Evolutionary conservation across 2,113 vertebrate species (phyloP).

Genomic region (Callorhinus ursinus): DNA sequence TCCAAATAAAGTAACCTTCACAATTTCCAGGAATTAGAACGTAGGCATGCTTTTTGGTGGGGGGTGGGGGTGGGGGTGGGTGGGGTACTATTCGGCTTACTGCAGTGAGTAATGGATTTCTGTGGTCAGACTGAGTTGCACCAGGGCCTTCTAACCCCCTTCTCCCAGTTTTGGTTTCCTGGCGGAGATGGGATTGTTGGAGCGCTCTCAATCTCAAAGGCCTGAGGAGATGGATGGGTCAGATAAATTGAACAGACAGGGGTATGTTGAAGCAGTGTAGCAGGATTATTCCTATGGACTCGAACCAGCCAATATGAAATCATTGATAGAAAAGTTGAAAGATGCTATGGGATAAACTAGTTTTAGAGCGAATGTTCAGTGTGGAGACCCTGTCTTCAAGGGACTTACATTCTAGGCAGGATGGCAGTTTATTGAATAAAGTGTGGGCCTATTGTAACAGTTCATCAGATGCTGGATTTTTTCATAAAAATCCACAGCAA

Average conservation of each 20-base stretch:
- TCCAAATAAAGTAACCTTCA: background rate
- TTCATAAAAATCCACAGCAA: background rate
- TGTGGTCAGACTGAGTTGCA: background rate
- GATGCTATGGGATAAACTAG: background rate
- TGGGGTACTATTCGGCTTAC: background rate
- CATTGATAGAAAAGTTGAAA: background rate
- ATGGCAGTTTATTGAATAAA: slow-evolving; percentile 13
- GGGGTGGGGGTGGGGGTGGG: background rate
- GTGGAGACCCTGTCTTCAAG: background rate
- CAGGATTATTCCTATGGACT: background rate
- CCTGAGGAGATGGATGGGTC: background rate
- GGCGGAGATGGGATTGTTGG: background rate
- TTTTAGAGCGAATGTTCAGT: slow-evolving; percentile 2
- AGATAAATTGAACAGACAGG: background rate
- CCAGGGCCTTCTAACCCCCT: background rate
- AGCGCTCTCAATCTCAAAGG: background rate
- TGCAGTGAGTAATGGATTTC: background rate
- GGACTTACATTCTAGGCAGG: background rate
- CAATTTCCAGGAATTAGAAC: background rate
- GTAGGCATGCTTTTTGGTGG: background rate
- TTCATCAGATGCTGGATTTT: background rate
- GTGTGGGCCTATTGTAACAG: background rate
- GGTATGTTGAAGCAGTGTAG: background rate
- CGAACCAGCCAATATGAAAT: background rate
- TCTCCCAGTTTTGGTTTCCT: background rate